Evolutionary conservation across 2,888 invertebrate species (phyloP).

Genomic region (Orthonevra nobilis): DNA sequence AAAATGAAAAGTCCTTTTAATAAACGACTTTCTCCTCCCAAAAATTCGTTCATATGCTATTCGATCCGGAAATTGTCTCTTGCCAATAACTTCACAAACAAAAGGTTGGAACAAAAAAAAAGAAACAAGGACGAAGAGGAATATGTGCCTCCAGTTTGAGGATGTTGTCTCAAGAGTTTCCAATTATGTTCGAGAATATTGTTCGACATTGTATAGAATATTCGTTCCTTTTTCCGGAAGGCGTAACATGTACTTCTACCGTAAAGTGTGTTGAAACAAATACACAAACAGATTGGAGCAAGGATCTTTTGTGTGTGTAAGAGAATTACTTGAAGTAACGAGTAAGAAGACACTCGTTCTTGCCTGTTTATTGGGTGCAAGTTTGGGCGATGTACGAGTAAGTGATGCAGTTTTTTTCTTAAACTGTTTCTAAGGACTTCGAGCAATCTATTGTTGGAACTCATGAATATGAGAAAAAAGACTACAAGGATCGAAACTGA

Average conservation of each 20-base stretch:
- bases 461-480: too few relatives aligned
- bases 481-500: too few relatives aligned
- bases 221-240: neutral
- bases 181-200: constrained; percentile 22
- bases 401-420: too few relatives aligned
- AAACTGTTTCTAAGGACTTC: too few relatives aligned
- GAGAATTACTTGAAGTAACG: neutral
- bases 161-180: constrained; percentile 27
- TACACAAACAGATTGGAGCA: neutral
- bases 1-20: constrained; percentile 19
- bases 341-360: too few relatives aligned
- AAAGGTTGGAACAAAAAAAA: too few relatives aligned
- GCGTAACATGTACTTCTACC: neutral
- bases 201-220: neutral
- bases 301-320: neutral
- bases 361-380: neutral
- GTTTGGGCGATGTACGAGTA: too few relatives aligned
- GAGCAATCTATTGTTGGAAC: too few relatives aligned
- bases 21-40: constrained; percentile 12
- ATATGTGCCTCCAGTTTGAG: neutral
- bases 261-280: neutral
- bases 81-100: constrained; percentile 17
- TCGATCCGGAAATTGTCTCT: constrained; percentile 45
- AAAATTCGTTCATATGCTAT: constrained; percentile 36
- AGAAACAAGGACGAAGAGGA: neutral